Percentiles rank a stretch among this genome's conserved stretches.
Evolutionary conservation across 92 coral and sea anemone species (phyloP).

Genomic region (Phymanthus crucifer): DNA sequence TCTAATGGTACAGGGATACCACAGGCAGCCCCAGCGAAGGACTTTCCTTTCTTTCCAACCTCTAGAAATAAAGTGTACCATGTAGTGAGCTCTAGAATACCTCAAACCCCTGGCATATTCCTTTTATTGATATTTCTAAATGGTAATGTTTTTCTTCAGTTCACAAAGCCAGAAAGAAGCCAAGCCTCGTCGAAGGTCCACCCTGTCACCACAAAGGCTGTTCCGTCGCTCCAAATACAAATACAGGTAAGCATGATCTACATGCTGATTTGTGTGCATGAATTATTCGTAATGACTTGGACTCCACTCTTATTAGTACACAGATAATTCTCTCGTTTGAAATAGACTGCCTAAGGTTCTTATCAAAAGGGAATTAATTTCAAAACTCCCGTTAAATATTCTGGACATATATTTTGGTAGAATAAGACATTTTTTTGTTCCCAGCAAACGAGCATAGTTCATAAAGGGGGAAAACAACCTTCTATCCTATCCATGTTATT

Average conservation of each 20-base stretch:
- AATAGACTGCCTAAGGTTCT: neutral
- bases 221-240: constrained; percentile 84
- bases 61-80: no score
- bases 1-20: no score
- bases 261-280: neutral
- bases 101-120: neutral
- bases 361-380: neutral
- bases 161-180: constrained; percentile 41
- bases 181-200: constrained; percentile 69
- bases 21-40: no score
- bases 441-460: no score
- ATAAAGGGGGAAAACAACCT: neutral
- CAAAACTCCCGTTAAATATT: neutral
- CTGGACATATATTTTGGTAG: neutral
- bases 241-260: constrained; percentile 58
- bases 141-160: constrained; percentile 14
- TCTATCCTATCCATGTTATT: neutral
- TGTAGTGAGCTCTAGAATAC: neutral
- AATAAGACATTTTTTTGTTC: neutral
- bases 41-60: neutral
- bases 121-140: neutral
- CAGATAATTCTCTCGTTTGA: neutral
- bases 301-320: neutral
- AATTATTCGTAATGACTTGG: neutral
- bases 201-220: constrained; percentile 82